Conservation (phyloP, 2,888 invertebrate genomes). For the Aethes cnicana region DNA sequence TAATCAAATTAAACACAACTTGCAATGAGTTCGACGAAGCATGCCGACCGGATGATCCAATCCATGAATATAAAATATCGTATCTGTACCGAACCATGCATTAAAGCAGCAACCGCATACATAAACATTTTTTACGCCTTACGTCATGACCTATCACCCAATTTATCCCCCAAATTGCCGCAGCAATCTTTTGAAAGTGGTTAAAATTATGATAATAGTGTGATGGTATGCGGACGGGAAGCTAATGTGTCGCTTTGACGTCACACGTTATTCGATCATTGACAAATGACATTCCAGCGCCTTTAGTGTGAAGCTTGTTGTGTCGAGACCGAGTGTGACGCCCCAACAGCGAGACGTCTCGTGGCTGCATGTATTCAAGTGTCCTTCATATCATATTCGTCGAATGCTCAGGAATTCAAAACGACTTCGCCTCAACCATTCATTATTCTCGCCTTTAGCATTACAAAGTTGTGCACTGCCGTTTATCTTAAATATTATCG, state of each 20-base stretch:
- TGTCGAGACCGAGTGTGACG: conserved; percentile 66
- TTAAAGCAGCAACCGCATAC: conserved; percentile 49
- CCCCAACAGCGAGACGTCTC: conserved; percentile 63
- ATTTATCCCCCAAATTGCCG: conserved; percentile 57
- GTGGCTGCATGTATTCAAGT: conserved; percentile 40
- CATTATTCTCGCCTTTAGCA: conserved; percentile 18
- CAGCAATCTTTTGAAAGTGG: conserved; percentile 56
- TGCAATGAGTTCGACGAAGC: conserved; percentile 64
- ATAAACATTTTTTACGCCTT: conserved; percentile 56
- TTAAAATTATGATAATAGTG: conserved; percentile 48
- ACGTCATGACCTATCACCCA: conserved; percentile 59
- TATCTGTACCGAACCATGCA: conserved; percentile 52
- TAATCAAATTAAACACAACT: conserved; percentile 68
- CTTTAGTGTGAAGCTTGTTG: conserved; percentile 66
- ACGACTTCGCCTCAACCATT: conserved; percentile 15
- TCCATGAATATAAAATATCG: conserved; percentile 60
- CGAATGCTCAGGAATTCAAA: conserved; percentile 26
- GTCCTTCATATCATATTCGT: conserved; percentile 29
- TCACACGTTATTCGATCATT: conserved; percentile 76
- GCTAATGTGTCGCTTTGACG: conserved; percentile 68
- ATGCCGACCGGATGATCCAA: conserved; percentile 64
- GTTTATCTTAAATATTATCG: conserved; percentile 21
- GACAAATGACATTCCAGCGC: conserved; percentile 79
- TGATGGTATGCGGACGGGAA: conserved; percentile 54
- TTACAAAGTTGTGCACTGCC: conserved; percentile 10